These are phyloP conservation scores for Tinamus guttatus DNA, from an alignment of 2,113 vertebrate genomes.

Conservation along the genomic window DNA sequence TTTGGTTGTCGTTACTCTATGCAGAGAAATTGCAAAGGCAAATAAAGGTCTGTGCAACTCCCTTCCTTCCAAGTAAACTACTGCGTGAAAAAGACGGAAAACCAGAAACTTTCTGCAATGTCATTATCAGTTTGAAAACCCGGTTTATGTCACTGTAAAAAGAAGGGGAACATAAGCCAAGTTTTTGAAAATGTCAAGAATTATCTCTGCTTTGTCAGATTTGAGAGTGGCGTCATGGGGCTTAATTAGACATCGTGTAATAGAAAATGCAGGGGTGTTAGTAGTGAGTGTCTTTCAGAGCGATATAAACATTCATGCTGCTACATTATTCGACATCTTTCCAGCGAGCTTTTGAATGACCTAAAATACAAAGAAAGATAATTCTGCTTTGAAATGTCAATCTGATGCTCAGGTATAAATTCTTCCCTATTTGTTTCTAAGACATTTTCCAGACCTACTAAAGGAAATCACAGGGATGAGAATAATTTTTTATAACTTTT, in stretches of 20 bases:
- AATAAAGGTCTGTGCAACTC: conserved; percentile 45
- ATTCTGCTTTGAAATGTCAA: conserved; percentile 54
- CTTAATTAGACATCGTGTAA: conserved; percentile 77
- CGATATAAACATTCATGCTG: conserved; percentile 74
- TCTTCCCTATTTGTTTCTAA: not conserved
- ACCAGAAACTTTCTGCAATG: conserved; percentile 49
- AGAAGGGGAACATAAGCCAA: conserved; percentile 64
- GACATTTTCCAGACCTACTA: not conserved
- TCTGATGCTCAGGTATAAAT: not conserved
- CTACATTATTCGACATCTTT: conserved; percentile 52
- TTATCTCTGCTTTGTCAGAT: conserved; percentile 74
- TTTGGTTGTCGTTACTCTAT: not conserved
- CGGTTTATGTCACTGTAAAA: conserved; percentile 66
- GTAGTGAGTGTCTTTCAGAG: conserved; percentile 70
- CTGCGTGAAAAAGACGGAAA: conserved; percentile 59
- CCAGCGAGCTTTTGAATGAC: conserved; percentile 54
- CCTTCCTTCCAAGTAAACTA: conserved; percentile 49
- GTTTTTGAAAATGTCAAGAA: conserved; percentile 77
- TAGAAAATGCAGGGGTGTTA: conserved; percentile 74
- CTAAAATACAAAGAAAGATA: conserved; percentile 71
- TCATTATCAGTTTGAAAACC: conserved; percentile 58
- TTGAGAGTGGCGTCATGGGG: conserved; percentile 73
- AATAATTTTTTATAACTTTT: too few relatives aligned
- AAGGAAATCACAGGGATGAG: not conserved
- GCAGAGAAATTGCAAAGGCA: conserved; percentile 49